Percentiles rank a stretch among this genome's conserved stretches.
These are phyloP conservation scores for Xanthorhoe spadicearia DNA, from an alignment of 2,888 invertebrate species.

Conservation along the genomic window DNA sequence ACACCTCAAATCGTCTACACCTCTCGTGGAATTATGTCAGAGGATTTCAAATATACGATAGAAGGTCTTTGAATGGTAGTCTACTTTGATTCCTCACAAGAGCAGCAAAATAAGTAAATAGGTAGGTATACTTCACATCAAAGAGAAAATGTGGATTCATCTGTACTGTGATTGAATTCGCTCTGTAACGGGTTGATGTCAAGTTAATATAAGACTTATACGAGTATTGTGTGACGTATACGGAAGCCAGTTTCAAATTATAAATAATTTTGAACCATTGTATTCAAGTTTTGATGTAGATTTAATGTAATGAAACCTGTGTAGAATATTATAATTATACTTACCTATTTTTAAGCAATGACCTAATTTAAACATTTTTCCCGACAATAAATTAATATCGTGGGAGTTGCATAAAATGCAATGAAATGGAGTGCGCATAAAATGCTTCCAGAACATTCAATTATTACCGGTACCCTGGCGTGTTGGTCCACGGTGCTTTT, in stretches of 20 bases:
- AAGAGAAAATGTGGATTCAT: slow-evolving; percentile 11
- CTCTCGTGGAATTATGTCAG: not conserved
- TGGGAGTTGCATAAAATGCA: too few relatives aligned
- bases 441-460: too few relatives aligned
- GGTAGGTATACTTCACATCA: not conserved
- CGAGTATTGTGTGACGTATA: not conserved
- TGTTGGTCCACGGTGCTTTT: too few relatives aligned
- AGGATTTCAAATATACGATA: not conserved
- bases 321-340: too few relatives aligned
- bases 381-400: too few relatives aligned
- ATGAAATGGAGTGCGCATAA: too few relatives aligned
- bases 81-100: not conserved
- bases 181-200: not conserved
- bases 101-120: slow-evolving; percentile 3
- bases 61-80: not conserved
- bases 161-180: slow-evolving; percentile 1
- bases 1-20: not conserved
- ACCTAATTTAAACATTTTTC: too few relatives aligned
- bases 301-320: too few relatives aligned
- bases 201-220: slow-evolving; percentile 1
- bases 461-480: too few relatives aligned
- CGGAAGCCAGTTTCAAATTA: not conserved
- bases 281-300: not conserved
- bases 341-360: too few relatives aligned
- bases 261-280: not conserved